Evolutionary conservation across 2,797 vertebrate species (phyloP).

Genomic region (Xenops minutus): DNA sequence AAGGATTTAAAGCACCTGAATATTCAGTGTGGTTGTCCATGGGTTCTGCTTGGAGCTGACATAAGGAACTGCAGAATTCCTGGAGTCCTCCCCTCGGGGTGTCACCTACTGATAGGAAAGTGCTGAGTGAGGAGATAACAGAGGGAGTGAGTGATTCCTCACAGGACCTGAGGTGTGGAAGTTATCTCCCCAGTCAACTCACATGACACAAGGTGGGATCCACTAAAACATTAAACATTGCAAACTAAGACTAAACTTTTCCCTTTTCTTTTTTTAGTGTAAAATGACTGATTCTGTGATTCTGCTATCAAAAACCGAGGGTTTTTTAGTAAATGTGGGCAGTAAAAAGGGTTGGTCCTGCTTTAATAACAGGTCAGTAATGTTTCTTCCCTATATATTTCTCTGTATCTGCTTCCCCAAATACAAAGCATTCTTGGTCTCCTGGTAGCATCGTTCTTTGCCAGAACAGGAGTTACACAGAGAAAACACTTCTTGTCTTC

Average conservation of each 20-base stretch:
- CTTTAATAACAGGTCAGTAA: not conserved
- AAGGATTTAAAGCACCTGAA: not conserved
- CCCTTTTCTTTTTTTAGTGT: not conserved
- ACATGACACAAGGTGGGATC: not conserved
- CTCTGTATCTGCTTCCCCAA: not conserved
- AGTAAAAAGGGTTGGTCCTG: not conserved
- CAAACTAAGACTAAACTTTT: not conserved
- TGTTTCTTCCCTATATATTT: not conserved
- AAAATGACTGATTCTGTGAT: not conserved
- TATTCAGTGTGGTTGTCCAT: not conserved
- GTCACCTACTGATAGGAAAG: not conserved
- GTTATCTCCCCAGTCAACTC: not conserved
- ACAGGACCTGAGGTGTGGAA: not conserved
- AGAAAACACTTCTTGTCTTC: not conserved
- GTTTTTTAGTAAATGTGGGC: not conserved
- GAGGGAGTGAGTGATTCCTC: not conserved
- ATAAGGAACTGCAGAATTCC: not conserved
- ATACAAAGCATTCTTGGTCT: not conserved
- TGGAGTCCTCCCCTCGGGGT: not conserved
- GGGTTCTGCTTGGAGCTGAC: not conserved
- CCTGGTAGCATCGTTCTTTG: not conserved
- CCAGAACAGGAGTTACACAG: not conserved
- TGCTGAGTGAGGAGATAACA: fast-evolving
- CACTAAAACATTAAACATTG: not conserved
- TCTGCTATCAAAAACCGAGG: not conserved